Evolutionary conservation across 2,113 vertebrate species (phyloP), one percentile per base, ranked within the genome.

Genomic region (Corythornis vintsioides): DNA sequence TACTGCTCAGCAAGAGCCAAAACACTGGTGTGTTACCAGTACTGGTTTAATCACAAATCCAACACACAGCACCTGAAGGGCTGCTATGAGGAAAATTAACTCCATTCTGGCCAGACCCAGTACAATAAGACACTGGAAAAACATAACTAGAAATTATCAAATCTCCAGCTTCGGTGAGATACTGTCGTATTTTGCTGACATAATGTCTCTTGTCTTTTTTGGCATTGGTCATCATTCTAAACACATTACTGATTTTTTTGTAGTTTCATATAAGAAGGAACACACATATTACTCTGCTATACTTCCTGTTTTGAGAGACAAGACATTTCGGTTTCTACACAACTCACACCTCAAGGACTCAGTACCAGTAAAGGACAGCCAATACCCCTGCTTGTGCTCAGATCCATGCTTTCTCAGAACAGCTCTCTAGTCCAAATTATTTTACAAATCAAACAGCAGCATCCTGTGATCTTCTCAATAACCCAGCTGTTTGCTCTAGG

Each of bases 391-490:
- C 20, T 61, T 77, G 5, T 42, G 45, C 35, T 92, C 38, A 79
- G 59, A 80, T 70, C 31, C 71, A 22, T 63, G 42, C 26, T 82
- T 90, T 76, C 26, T 73, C 40, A 82, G 75, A 92, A 15, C 13
- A 78, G 29, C 6, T 86, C 42, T 70, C 63, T 67, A 42, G 64
- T 63, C 40, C 19, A 66, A 94, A 60, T 70, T 63, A 15, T 75
- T 84, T 76, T 70, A 79, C 24, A 84, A 92, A 74, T 50, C 82
- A 78, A 86, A 92, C 28, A 70, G 22, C 29, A 89, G 38, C 45
- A 82, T 63, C 42, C 50, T 93, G 38, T 92, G 91, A 92, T 94
- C 48, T 61, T 72, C 73, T 83, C 77, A 84, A 71, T 85, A 93
- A 83, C 42, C 38, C 75, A 81, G 60, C n/a, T 89, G 53, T 84